Conservation (phyloP, 2,797 vertebrate species). For the Halcyon badia region DNA sequence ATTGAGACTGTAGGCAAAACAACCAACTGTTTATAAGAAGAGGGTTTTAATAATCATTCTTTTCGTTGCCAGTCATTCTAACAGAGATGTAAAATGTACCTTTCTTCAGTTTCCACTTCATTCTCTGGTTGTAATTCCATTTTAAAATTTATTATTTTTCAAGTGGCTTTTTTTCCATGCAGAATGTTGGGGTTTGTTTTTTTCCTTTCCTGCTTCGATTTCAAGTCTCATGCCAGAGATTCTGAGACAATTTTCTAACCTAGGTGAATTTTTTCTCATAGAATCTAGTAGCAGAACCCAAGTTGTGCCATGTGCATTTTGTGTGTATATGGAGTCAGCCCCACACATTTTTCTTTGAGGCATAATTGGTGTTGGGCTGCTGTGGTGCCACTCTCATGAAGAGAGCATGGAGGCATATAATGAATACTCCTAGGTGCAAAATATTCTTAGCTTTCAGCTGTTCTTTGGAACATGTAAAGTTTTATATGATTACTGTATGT, state of each 20-base stretch:
- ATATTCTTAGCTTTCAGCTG: neutral
- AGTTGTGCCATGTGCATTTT: neutral
- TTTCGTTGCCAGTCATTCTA: neutral
- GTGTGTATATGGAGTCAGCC: neutral
- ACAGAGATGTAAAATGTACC: neutral
- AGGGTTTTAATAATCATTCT: neutral
- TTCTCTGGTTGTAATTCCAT: neutral
- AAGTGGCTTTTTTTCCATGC: neutral
- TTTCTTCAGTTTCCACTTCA: neutral
- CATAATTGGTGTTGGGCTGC: neutral
- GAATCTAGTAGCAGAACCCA: neutral
- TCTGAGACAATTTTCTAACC: neutral
- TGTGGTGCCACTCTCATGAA: neutral
- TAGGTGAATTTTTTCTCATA: neutral
- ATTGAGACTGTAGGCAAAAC: conserved; percentile 23
- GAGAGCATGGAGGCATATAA: neutral
- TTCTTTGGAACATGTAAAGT: neutral
- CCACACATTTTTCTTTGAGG: neutral
- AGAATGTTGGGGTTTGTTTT: neutral
- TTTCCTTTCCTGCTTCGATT: neutral
- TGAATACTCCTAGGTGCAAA: neutral
- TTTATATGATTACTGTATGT: neutral
- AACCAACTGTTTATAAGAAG: neutral
- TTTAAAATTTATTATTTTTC: neutral
- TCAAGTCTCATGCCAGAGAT: neutral